Conservation (phyloP, 1,140 invertebrate genomes). For the Heliconius hewitsoni region DNA sequence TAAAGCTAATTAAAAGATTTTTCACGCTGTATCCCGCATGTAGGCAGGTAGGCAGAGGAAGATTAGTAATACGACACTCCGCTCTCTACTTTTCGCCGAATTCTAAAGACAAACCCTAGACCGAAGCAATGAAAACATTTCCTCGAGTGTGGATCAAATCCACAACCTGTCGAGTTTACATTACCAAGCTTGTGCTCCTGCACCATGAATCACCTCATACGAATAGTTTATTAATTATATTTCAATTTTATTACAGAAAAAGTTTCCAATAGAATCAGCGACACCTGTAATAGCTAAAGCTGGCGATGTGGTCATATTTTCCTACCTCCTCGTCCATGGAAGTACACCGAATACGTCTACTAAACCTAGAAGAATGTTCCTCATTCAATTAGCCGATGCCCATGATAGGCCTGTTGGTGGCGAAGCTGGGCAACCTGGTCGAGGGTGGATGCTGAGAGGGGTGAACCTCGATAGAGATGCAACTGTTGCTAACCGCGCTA, state of each 20-base stretch:
- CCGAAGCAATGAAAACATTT: no score
- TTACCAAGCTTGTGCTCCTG: no score
- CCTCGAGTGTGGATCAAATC: no score
- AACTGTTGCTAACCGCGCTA: conserved; percentile 47
- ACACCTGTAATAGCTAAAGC: conserved; percentile 80
- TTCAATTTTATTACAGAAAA: conserved; percentile 53
- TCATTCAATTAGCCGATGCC: conserved; percentile 81
- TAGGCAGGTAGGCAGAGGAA: no score
- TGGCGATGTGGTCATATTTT: conserved; percentile 84
- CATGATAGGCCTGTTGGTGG: conserved; percentile 80
- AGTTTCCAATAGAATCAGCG: conserved; percentile 82
- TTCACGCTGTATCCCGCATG: no score
- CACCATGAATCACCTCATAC: no score
- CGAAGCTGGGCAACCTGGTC: conserved; percentile 44
- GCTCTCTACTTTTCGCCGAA: no score
- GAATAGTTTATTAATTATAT: not conserved
- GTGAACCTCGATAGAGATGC: conserved; percentile 54
- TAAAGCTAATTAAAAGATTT: no score
- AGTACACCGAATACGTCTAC: conserved; percentile 82
- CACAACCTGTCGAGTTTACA: no score
- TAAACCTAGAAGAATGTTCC: conserved; percentile 82
- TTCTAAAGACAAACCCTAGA: no score
- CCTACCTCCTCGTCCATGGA: conserved; percentile 84
- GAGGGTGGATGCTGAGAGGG: conserved; percentile 54
- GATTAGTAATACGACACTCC: no score